Evolutionary conservation across 2,113 vertebrate species (phyloP).

Genomic region (Sciurus niger): DNA sequence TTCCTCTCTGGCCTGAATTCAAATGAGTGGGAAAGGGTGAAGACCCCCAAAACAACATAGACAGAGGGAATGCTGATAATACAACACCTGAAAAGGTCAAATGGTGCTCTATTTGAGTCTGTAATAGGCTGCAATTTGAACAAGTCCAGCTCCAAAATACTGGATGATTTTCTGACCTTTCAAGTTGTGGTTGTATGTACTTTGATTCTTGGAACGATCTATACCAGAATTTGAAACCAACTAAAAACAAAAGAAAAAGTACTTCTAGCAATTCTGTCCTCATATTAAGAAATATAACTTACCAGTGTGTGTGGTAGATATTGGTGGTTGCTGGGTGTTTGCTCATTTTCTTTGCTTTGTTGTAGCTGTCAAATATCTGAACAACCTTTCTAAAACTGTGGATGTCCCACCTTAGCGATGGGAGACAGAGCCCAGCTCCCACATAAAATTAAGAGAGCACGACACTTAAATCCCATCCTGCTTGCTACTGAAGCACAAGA

Average conservation of each 20-base stretch:
- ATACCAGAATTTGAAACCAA: constrained; percentile 61
- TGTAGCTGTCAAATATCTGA: not conserved
- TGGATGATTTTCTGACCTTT: constrained; percentile 83
- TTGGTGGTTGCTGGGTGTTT: not conserved
- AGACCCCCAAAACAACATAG: not conserved
- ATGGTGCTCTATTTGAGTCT: constrained; percentile 65
- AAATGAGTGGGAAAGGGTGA: constrained; percentile 52
- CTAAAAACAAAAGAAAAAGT: constrained; percentile 63
- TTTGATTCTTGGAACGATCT: constrained; percentile 74
- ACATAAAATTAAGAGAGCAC: constrained; percentile 10
- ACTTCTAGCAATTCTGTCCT: constrained; percentile 60
- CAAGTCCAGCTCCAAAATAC: constrained; percentile 78
- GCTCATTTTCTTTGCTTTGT: not conserved
- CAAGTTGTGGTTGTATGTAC: constrained; percentile 72
- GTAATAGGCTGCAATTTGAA: constrained; percentile 74
- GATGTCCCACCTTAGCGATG: not conserved
- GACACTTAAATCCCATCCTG: not conserved
- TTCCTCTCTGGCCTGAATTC: not conserved
- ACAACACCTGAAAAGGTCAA: constrained; percentile 75
- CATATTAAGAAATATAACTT: constrained; percentile 61
- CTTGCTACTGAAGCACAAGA: not conserved
- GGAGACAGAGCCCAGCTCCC: not conserved
- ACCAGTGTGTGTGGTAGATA: rapidly evolving
- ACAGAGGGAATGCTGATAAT: constrained; percentile 47
- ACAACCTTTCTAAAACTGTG: not conserved